Conservation (phyloP, 2,113 vertebrate genomes). For the Cinclus cinclus region DNA sequence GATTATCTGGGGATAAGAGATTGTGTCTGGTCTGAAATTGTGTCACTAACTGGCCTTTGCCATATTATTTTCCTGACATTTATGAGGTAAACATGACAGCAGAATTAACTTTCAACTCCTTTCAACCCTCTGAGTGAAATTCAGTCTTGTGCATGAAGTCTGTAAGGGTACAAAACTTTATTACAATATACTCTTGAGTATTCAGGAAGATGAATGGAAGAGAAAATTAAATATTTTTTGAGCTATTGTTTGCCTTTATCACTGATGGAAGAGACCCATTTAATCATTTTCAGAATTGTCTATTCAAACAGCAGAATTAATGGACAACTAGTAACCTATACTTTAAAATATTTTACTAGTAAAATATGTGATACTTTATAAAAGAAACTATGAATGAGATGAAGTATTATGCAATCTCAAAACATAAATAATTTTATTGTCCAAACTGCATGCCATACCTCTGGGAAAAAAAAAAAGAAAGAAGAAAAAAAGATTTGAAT, state of each 20-base stretch:
- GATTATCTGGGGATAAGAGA: neutral
- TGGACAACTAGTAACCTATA: neutral
- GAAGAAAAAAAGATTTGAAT: neutral
- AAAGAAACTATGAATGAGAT: neutral
- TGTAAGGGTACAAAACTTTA: neutral
- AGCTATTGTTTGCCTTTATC: neutral
- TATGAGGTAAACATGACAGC: neutral
- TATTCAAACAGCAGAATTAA: neutral
- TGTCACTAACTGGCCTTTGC: neutral
- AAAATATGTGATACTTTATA: neutral
- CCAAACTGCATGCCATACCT: neutral
- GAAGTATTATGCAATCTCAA: neutral
- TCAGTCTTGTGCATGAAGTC: neutral
- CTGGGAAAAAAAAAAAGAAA: neutral
- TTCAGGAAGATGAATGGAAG: neutral
- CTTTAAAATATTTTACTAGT: neutral
- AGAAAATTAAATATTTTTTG: neutral
- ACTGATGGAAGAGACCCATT: neutral
- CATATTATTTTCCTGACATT: neutral
- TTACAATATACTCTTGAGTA: neutral
- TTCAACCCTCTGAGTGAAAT: neutral
- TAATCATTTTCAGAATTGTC: neutral
- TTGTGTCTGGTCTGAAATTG: neutral
- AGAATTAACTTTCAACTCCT: slow-evolving; percentile 7
- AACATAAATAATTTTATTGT: neutral